These are phyloP conservation scores for Ypsolopha sequella DNA, from an alignment of 2,888 invertebrate genomes.

Conservation along the genomic window DNA sequence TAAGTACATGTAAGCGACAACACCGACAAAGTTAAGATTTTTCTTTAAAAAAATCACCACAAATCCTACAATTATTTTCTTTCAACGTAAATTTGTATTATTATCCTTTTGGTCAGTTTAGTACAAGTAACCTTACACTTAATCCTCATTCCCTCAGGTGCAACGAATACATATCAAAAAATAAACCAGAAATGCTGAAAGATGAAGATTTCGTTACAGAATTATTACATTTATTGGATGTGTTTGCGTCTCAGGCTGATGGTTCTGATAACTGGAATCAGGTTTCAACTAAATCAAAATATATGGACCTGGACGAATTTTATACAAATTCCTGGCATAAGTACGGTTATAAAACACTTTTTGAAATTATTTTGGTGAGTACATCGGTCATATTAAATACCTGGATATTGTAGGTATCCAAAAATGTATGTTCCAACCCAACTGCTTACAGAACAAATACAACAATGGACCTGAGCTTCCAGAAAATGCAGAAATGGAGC, in stretches of 20 bases:
- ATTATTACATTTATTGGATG: constrained; percentile 1
- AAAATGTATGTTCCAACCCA: no score
- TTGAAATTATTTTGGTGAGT: constrained; percentile 10
- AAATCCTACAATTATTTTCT: no score
- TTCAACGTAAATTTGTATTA: no score
- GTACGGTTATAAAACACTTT: constrained; percentile 10
- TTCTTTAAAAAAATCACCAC: no score
- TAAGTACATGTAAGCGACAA: no score
- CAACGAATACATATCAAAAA: constrained; percentile 1
- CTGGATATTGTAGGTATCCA: neutral
- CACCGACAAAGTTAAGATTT: no score
- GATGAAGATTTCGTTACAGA: constrained; percentile 1
- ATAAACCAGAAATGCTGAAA: constrained; percentile 1
- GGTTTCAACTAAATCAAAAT: constrained; percentile 2
- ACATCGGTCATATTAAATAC: neutral
- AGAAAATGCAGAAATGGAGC: neutral
- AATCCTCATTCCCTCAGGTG: constrained; percentile 4
- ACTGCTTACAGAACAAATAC: neutral
- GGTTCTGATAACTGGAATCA: constrained; percentile 7
- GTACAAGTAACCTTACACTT: no score
- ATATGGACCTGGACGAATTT: constrained; percentile 3
- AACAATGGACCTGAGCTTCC: neutral
- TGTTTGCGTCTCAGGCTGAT: neutral
- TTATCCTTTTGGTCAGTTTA: no score
- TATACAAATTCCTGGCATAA: constrained; percentile 7